Percentiles rank a stretch among this genome's conserved stretches.
These are phyloP conservation scores for Drosophila nigrodunni DNA, from an alignment of 1,140 invertebrate species.

Conservation along the genomic window DNA sequence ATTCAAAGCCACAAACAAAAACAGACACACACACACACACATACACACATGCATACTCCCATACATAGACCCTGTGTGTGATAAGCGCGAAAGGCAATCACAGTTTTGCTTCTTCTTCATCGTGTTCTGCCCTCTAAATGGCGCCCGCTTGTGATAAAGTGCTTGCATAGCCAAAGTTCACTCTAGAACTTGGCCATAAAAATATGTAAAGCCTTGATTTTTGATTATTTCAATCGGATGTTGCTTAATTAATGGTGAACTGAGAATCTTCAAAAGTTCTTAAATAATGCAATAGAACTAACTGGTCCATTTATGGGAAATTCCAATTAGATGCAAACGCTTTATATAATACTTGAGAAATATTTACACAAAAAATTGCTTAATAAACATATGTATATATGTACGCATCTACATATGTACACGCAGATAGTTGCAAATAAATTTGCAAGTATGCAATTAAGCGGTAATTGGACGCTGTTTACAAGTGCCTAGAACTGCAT, in stretches of 20 bases:
- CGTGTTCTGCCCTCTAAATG: not conserved
- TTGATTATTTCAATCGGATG: too few relatives aligned
- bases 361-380: not conserved
- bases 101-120: slow-evolving; percentile 4
- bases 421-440: slow-evolving; percentile 1
- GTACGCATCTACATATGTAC: not conserved
- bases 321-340: too few relatives aligned
- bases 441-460: not conserved
- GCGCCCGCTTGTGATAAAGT: not conserved
- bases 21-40: not conserved
- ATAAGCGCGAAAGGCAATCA: slow-evolving; percentile 15
- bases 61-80: not conserved
- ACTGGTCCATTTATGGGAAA: too few relatives aligned
- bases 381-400: not conserved
- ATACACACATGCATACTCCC: too few relatives aligned
- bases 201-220: too few relatives aligned
- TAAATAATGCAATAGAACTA: not conserved
- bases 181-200: not conserved
- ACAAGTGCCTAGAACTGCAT: not conserved
- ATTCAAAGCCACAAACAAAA: slow-evolving; percentile 5
- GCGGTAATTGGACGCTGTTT: not conserved
- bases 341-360: too few relatives aligned
- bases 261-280: too few relatives aligned
- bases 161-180: slow-evolving; percentile 13
- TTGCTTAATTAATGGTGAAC: too few relatives aligned